phyloP scores from a whole-genome alignment of 1,140 invertebrate species.

The Patella vulgata region DNA sequence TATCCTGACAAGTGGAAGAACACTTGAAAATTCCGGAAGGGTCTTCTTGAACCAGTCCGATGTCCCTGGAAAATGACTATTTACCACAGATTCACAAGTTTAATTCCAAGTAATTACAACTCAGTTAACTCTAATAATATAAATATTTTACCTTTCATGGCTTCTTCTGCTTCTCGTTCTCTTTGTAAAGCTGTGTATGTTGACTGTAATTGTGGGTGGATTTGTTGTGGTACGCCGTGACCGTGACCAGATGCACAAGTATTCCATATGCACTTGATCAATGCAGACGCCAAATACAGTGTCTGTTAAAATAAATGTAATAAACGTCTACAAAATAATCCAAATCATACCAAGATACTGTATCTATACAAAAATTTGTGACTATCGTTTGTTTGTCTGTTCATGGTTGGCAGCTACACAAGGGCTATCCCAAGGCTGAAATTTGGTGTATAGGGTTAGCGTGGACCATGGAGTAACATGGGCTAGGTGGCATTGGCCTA shows the following conservation, averaged over 20 bases:
- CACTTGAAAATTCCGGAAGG: too few relatives aligned
- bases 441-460: too few relatives aligned
- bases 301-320: constrained; percentile 74
- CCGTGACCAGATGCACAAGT: constrained; percentile 64
- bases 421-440: too few relatives aligned
- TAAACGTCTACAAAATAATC: background rate
- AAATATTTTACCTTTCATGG: constrained; percentile 25
- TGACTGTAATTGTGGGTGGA: constrained; percentile 38
- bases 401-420: too few relatives aligned
- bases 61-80: too few relatives aligned
- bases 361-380: background rate
- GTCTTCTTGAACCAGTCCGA: too few relatives aligned
- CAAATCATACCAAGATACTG: background rate
- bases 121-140: background rate
- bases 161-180: constrained; percentile 38
- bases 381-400: too few relatives aligned
- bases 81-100: too few relatives aligned
- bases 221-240: constrained; percentile 44
- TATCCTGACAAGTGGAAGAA: too few relatives aligned
- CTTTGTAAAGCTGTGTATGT: constrained; percentile 38
- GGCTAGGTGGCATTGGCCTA: too few relatives aligned
- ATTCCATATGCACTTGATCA: constrained; percentile 91
- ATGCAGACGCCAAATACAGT: constrained; percentile 84
- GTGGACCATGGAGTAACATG: too few relatives aligned
- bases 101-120: too few relatives aligned